A percentile compares a stretch with the other conserved stretches of the same genome.
Conservation (phyloP, 2,113 vertebrate genomes). For the Sciurus niger region DNA sequence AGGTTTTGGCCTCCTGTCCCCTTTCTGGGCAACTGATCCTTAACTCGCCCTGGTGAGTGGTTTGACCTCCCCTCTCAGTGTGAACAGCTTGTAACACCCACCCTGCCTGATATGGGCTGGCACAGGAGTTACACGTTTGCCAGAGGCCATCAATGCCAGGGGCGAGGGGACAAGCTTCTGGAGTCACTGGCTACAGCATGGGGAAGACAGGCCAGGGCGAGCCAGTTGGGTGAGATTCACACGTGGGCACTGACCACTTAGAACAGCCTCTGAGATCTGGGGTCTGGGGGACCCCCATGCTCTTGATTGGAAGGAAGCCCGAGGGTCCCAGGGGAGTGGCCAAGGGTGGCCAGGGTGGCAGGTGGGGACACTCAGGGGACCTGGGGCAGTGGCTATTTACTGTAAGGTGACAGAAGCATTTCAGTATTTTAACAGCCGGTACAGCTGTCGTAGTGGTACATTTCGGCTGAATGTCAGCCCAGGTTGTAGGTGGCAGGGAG, state of each 20-base stretch:
- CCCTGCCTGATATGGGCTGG: neutral
- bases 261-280: neutral
- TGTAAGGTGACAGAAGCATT: conserved; percentile 36
- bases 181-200: neutral
- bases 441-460: conserved; percentile 60
- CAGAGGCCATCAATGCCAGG: neutral
- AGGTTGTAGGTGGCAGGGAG: conserved; percentile 80
- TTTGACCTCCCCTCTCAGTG: conserved; percentile 24
- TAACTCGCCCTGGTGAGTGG: neutral
- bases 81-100: neutral
- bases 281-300: neutral
- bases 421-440: conserved; percentile 70
- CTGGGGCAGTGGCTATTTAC: conserved; percentile 49
- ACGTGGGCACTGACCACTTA: neutral
- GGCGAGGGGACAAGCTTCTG: neutral
- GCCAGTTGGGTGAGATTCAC: neutral
- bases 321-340: neutral
- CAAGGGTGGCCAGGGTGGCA: conserved; percentile 2
- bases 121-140: conserved; percentile 26
- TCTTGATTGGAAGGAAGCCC: neutral
- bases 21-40: conserved; percentile 30
- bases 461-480: conserved; percentile 69
- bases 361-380: neutral
- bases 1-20: conserved; percentile 11
- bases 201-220: neutral